Evolutionary conservation across 2,113 vertebrate genomes (phyloP).

Genomic region (Trinectes maculatus): DNA sequence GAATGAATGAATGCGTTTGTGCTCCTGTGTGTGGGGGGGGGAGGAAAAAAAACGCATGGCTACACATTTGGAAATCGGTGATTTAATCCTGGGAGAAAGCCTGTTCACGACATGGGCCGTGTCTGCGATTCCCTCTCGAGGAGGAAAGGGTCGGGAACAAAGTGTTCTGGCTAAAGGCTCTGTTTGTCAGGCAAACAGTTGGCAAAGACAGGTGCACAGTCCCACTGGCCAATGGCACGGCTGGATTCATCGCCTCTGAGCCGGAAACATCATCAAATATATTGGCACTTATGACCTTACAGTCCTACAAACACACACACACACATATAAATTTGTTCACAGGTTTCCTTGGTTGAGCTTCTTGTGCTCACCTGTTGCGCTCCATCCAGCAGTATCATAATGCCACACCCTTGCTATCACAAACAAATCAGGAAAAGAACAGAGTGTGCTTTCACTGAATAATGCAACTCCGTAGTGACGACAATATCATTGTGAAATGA

Average conservation of each 20-base stretch:
- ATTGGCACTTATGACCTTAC: background rate
- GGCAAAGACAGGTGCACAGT: conserved; percentile 27
- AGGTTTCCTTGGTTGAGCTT: background rate
- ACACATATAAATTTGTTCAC: no score
- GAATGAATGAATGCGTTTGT: conserved; percentile 57
- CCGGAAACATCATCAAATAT: conserved; percentile 15
- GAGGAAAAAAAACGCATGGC: background rate
- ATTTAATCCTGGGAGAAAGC: conserved; percentile 46
- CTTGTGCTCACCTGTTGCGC: conserved; percentile 25
- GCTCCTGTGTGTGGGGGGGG: conserved; percentile 34
- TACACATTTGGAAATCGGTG: conserved; percentile 31
- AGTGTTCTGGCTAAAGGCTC: conserved; percentile 56
- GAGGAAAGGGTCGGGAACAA: conserved; percentile 56
- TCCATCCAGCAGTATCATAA: conserved; percentile 19
- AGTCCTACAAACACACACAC: no score
- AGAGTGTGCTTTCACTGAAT: conserved; percentile 40
- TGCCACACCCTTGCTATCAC: conserved; percentile 54
- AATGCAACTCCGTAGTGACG: conserved; percentile 16
- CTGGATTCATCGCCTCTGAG: conserved; percentile 5
- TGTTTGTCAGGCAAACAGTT: conserved; percentile 68
- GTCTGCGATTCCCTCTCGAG: conserved; percentile 47
- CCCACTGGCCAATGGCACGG: conserved; percentile 22
- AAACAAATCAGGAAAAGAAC: conserved; percentile 57
- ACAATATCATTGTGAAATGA: conserved; percentile 27
- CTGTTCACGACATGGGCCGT: conserved; percentile 42